Conservation (phyloP, 2,888 invertebrate genomes). For the Drosophila mercatorum region DNA sequence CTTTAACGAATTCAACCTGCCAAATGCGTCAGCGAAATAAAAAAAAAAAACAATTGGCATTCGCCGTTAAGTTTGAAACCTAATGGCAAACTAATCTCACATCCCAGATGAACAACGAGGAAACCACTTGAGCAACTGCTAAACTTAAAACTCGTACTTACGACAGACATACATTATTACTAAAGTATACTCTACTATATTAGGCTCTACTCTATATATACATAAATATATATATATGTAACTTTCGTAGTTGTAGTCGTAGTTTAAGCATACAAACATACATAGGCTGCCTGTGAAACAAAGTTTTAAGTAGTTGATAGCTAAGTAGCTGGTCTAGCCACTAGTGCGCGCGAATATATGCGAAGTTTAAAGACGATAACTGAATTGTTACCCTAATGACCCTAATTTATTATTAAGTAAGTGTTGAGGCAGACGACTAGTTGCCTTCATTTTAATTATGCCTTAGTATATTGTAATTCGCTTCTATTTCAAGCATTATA, state of each 20-base stretch:
- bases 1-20: constrained; percentile 23
- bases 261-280: constrained; percentile 29
- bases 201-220: constrained; percentile 14
- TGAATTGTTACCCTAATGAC: constrained; percentile 1
- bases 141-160: constrained; percentile 35
- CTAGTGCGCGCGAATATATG: constrained; percentile 5
- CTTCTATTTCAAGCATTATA: constrained; percentile 12
- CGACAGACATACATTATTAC: constrained; percentile 15
- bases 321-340: constrained; percentile 36
- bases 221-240: not conserved
- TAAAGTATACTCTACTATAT: constrained; percentile 10
- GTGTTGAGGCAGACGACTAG: constrained; percentile 13
- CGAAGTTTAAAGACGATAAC: constrained; percentile 1
- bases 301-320: constrained; percentile 60
- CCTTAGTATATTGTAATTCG: constrained; percentile 26
- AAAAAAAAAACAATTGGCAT: constrained; percentile 1
- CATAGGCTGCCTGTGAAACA: constrained; percentile 62
- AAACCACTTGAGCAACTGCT: constrained; percentile 18
- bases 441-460: constrained; percentile 34
- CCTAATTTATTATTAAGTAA: constrained; percentile 18
- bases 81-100: constrained; percentile 20
- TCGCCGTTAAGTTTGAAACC: constrained; percentile 51
- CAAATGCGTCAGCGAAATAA: constrained; percentile 21
- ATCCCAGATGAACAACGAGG: constrained; percentile 21
- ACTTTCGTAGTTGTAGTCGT: constrained; percentile 32